Evolutionary conservation across 1,140 invertebrate genomes (phyloP).

Genomic region (Elymnias hypermnestra): DNA sequence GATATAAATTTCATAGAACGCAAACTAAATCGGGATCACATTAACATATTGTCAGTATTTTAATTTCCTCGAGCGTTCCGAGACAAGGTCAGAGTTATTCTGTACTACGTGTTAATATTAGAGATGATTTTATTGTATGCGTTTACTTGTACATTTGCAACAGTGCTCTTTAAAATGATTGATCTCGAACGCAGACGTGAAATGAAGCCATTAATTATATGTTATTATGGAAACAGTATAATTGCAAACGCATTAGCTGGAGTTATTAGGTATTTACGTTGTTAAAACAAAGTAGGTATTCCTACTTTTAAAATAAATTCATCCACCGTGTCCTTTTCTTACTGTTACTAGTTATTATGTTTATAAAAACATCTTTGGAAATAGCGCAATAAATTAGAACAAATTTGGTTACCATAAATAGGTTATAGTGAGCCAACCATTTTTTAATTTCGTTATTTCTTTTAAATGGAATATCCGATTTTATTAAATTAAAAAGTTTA

Average conservation of each 20-base stretch:
- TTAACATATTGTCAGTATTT: constrained; percentile 4
- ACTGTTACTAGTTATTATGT: too few relatives aligned
- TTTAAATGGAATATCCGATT: too few relatives aligned
- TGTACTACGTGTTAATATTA: constrained; percentile 12
- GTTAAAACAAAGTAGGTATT: too few relatives aligned
- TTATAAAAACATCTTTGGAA: too few relatives aligned
- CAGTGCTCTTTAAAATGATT: background rate
- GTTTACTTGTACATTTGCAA: constrained; percentile 6
- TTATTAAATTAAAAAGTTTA: too few relatives aligned
- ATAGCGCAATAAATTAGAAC: too few relatives aligned
- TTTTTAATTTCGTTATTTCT: too few relatives aligned
- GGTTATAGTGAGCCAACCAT: too few relatives aligned
- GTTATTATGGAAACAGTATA: too few relatives aligned
- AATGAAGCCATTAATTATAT: constrained; percentile 2
- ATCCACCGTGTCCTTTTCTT: too few relatives aligned
- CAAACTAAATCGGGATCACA: constrained; percentile 9
- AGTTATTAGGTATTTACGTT: background rate
- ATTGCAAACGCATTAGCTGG: background rate
- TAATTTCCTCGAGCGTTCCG: constrained; percentile 20
- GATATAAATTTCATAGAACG: constrained; percentile 9
- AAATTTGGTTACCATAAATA: too few relatives aligned
- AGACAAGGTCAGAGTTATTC: constrained; percentile 16
- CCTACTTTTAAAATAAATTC: too few relatives aligned
- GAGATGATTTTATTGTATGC: constrained; percentile 9
- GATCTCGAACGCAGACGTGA: background rate